Evolutionary conservation across 2,888 invertebrate genomes (phyloP).

Genomic region (Microplitis deprimator): DNA sequence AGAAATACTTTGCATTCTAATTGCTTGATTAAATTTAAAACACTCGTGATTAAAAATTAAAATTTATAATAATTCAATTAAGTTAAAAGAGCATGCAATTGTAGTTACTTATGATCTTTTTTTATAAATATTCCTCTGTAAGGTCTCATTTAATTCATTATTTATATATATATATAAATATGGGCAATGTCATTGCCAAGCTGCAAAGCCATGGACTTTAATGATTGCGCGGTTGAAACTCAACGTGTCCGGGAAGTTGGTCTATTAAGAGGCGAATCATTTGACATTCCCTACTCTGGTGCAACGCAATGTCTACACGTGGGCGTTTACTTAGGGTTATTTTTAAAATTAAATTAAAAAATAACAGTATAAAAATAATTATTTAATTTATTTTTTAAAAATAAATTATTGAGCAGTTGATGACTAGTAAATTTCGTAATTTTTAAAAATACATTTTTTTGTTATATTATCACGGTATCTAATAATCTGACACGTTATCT

Average conservation of each 20-base stretch:
- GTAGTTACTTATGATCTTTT: no score
- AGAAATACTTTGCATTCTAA: no score
- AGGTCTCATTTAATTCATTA: not conserved
- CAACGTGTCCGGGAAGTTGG: constrained; percentile 69
- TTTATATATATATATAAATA: constrained; percentile 5
- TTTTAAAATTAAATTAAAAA: not conserved
- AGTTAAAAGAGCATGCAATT: no score
- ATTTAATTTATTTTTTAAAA: not conserved
- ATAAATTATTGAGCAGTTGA: no score
- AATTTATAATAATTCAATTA: no score
- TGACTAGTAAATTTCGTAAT: no score
- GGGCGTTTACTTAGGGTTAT: constrained; percentile 27
- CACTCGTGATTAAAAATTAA: no score
- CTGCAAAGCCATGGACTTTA: constrained; percentile 46
- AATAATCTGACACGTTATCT: no score
- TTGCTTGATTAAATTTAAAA: no score
- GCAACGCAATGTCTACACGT: constrained; percentile 38
- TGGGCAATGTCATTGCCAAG: constrained; percentile 67
- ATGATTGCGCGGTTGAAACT: constrained; percentile 66
- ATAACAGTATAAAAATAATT: not conserved
- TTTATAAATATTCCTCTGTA: not conserved
- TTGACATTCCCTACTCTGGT: constrained; percentile 60
- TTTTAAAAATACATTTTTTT: no score
- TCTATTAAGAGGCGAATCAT: constrained; percentile 61
- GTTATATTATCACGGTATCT: no score